Conservation (phyloP, 2,888 invertebrate genomes). For the Pantelozetes paolii region DNA sequence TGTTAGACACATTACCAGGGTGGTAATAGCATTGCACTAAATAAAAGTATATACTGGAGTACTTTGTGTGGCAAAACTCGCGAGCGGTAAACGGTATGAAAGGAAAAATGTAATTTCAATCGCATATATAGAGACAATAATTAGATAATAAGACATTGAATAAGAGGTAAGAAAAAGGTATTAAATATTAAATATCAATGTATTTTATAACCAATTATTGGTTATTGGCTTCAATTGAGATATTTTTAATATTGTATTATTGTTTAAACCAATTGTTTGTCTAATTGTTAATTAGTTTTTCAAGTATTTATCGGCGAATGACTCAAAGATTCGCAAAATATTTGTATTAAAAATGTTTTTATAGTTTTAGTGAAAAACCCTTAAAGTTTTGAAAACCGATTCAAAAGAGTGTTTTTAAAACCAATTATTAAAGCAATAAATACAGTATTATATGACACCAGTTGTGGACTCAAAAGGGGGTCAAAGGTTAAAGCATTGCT, state of each 20-base stretch:
- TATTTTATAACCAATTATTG: conserved; percentile 31
- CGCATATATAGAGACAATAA: background rate
- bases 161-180: background rate
- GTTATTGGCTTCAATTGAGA: conserved; percentile 9
- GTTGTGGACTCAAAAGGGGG: no score
- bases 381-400: background rate
- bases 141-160: background rate
- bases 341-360: background rate
- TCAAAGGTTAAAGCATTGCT: no score
- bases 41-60: no score
- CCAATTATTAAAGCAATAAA: no score
- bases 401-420: background rate
- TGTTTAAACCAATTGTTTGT: no score
- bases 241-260: no score
- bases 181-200: background rate
- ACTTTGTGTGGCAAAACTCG: no score
- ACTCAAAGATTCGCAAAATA: background rate
- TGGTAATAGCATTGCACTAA: no score
- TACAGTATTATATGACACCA: no score
- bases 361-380: background rate
- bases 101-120: no score
- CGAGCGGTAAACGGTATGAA: no score
- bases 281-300: background rate
- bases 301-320: conserved; percentile 1
- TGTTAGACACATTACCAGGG: no score